Evolutionary conservation across 1,140 invertebrate genomes (phyloP).

Genomic region (Luehdorfia chinensis): DNA sequence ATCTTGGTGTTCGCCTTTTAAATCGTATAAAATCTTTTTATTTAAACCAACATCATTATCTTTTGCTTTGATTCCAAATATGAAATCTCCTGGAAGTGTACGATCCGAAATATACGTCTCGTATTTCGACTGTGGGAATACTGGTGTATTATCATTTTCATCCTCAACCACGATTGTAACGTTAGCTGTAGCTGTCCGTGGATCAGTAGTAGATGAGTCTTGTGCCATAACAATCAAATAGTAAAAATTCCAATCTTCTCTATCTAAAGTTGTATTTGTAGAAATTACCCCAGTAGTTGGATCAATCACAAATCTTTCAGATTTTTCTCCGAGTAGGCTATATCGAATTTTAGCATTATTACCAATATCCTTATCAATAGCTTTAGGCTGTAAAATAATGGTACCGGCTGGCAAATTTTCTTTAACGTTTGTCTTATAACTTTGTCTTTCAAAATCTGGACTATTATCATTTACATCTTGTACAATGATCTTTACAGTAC

Average conservation of each 20-base stretch:
- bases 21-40: conserved; percentile 86
- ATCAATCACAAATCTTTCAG: conserved; percentile 86
- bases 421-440: conserved; percentile 85
- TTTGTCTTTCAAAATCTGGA: conserved; percentile 88
- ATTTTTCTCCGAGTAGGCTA: conserved; percentile 87
- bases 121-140: conserved; percentile 84
- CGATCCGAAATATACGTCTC: conserved; percentile 88
- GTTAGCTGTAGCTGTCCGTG: conserved; percentile 86
- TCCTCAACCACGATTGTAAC: conserved; percentile 88
- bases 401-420: conserved; percentile 88
- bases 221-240: conserved; percentile 90
- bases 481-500: conserved; percentile 91
- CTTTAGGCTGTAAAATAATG: conserved; percentile 83
- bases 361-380: conserved; percentile 89
- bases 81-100: conserved; percentile 86
- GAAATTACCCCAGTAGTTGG: conserved; percentile 85
- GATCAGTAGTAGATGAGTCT: conserved; percentile 91
- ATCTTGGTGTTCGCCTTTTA: conserved; percentile 86
- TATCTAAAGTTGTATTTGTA: conserved; percentile 84
- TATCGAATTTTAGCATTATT: conserved; percentile 91
- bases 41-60: conserved; percentile 90
- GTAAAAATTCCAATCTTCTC: conserved; percentile 87
- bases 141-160: conserved; percentile 92
- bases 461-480: conserved; percentile 96
- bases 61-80: conserved; percentile 90